Percentiles rank a stretch among this genome's conserved stretches.
Evolutionary conservation across 2,888 invertebrate species (phyloP).

Genomic region (Troides aeacus): DNA sequence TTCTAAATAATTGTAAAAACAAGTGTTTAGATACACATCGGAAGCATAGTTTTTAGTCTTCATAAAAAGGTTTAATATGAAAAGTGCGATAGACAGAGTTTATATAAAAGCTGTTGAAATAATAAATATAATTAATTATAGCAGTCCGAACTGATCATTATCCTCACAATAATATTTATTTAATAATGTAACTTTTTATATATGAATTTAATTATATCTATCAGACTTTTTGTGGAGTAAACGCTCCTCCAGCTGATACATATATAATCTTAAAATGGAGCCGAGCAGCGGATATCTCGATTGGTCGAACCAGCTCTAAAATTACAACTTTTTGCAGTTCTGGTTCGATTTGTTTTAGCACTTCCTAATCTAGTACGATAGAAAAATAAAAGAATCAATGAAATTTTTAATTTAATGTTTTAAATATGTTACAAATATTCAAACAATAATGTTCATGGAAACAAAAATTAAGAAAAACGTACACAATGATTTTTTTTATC

Average conservation of each 20-base stretch:
- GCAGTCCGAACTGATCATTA: too few relatives aligned
- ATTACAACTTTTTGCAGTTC: constrained; percentile 60
- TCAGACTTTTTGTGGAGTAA: background rate
- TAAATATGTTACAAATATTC: background rate
- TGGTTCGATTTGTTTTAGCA: constrained; percentile 55
- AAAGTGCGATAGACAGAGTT: too few relatives aligned
- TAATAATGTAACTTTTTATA: too few relatives aligned
- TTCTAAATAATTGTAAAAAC: too few relatives aligned
- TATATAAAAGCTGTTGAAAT: too few relatives aligned
- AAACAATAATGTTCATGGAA: background rate
- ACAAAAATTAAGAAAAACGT: too few relatives aligned
- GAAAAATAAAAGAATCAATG: constrained; percentile 6
- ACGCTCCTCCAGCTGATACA: constrained; percentile 30
- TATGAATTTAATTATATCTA: background rate
- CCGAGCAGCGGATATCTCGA: constrained; percentile 52
- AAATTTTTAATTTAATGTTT: background rate
- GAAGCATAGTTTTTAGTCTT: too few relatives aligned
- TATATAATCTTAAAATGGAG: constrained; percentile 34
- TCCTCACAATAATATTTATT: too few relatives aligned
- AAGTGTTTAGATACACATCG: too few relatives aligned
- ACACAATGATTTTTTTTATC: too few relatives aligned
- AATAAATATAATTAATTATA: too few relatives aligned
- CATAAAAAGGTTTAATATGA: too few relatives aligned
- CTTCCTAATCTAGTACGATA: constrained; percentile 45
- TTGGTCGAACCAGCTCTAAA: constrained; percentile 70